Evolutionary conservation across 2,113 vertebrate species (phyloP), one percentile per base, ranked within the genome.

Genomic region (Tetraodon nigroviridis): DNA sequence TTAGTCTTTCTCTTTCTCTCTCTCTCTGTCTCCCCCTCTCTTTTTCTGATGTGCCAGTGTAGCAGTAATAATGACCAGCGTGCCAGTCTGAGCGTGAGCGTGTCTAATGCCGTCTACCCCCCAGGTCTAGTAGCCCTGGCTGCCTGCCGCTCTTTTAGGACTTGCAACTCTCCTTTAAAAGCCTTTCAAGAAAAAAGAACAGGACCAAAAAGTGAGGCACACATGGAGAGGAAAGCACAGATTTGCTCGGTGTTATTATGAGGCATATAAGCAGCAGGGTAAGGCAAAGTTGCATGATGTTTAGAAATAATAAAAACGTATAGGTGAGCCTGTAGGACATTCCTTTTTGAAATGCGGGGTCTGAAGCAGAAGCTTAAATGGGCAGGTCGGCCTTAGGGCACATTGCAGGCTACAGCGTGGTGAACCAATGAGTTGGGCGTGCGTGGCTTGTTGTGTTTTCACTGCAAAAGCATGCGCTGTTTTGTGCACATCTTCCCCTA

Each of bases 71-170:
- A 77, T 78, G 75, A 71, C 80, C 71, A 84, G 87, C 83, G 80
- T 87, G 84, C 84, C 82, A 87, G 88, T 82, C 70, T 87, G 86
- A 79, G 67, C 58, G 80, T 66, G 85, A 80, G 84, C 82, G 76
- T 80, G 76, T 81, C 78, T 80, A 79, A 84, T 84, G 80, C 67
- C 79, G 83, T 67, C 86, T 79, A 75, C 81, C 85, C 87, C 84
- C 66, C 37, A 81, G 87, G 87, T 78, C 79, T 75, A 79, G 71
- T 84, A 78, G 80, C 73, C 64, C 83, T 88, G 91, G 90, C 80
- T 76, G 72, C 61, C 74, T 91, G 90, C 91, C 84, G 81, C 78
- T 85, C 70, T 67, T 71, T 73, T 69, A 79, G 79, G 79, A 74
- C 76, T 84, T 79, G 81, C 69, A 79, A 46, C 57, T 65, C 67